A percentile compares a stretch with the other conserved stretches of the same genome.
phyloP scores from a whole-genome alignment of 1,140 invertebrate species.

The Cotesia chilonis region DNA sequence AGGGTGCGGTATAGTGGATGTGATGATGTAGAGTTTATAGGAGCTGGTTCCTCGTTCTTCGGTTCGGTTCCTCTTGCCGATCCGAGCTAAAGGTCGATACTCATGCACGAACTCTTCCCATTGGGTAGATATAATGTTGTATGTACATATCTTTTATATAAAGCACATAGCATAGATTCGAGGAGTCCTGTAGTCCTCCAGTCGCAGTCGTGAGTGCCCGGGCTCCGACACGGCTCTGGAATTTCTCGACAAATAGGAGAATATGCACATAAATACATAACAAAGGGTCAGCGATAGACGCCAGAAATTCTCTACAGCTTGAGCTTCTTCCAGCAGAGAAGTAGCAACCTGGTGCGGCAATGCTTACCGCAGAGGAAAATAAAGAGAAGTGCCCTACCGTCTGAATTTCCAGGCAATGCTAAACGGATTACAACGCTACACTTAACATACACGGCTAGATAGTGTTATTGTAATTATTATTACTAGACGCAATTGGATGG shows the following conservation, averaged over 20 bases:
- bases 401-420: constrained; percentile 26
- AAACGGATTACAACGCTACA: constrained; percentile 27
- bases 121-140: no score
- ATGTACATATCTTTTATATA: no score
- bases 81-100: constrained; percentile 38
- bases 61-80: no score
- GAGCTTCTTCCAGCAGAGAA: not conserved
- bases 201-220: constrained; percentile 50
- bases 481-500: constrained; percentile 30
- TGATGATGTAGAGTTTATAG: constrained; percentile 27
- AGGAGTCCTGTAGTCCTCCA: no score
- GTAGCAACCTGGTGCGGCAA: not conserved
- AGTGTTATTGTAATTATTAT: no score
- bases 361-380: not conserved
- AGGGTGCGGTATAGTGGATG: constrained; percentile 21
- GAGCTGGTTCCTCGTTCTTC: constrained; percentile 20
- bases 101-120: constrained; percentile 46
- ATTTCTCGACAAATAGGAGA: constrained; percentile 59
- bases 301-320: constrained; percentile 37
- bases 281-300: constrained; percentile 36
- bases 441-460: no score
- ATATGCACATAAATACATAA: constrained; percentile 59
- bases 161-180: no score
- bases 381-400: constrained; percentile 20
- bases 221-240: constrained; percentile 49